Base-by-base conservation (phyloP, 2,113 vertebrate genomes). In the Poeciliopsis prolifica region DNA sequence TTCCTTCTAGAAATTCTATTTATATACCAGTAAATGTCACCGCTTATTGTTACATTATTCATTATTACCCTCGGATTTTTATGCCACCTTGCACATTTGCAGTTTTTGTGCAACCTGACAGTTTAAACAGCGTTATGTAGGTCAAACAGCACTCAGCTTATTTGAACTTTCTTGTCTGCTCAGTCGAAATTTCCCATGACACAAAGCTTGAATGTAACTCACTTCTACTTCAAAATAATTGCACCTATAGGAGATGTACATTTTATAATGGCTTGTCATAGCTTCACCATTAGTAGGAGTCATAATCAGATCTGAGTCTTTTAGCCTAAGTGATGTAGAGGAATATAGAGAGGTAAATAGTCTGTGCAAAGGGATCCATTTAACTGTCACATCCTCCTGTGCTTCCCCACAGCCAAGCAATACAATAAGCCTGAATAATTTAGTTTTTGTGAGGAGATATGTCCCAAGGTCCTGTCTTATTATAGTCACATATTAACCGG, bases 361-460 rank as follows among this genome's bases (percentile, higher is more conserved):
- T 90, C 78, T 79, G 70, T 74, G 78, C 70, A 72, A 15, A 71
- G 84, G 84, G 89, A 89, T 90, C 75, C 89, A 88, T 89, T 90
- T 86, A 89, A 68, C 89, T 90, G 91, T 89, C 91, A 91, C 84
- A 73, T 89, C 82, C 79, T 75, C 67, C 88, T 86, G 85, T 82
- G 83, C 78, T 81, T 82, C 80, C 80, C 87, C 81, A 79, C 86
- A 88, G 88, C 85, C 78, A 78, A 42, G 86, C 78, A 79, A 87
- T 85, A 91, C 85, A 88, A 88, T 89, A 82, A 88, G 74, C 61
- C 65, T 91, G 87, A 93, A 91, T 92, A 84, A 92, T 92, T 92
- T 89, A 89, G 77, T 66, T 82, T 79, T 72, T 77, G 69, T 75
- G 61, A 35, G 83, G 31, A 65, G 69, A 85, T n/a, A 76, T 88